These are phyloP conservation scores for Drosophila hamatofila DNA, from an alignment of 2,888 invertebrate species.

Conservation along the genomic window DNA sequence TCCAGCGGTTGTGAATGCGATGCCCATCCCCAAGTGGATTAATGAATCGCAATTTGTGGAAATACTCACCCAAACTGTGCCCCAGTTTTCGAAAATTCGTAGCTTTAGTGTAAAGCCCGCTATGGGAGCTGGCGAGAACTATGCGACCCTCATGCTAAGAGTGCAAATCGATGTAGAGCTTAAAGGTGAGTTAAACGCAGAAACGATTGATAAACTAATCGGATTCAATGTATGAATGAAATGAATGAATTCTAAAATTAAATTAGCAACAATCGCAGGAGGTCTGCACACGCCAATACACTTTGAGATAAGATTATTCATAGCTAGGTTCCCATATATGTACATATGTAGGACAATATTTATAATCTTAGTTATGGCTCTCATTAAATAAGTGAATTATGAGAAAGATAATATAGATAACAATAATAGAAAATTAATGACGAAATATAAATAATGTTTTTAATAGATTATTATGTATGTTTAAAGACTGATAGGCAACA, in stretches of 20 bases:
- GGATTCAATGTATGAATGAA: neutral
- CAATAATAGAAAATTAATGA: neutral
- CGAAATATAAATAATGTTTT: neutral
- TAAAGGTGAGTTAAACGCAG: conserved; percentile 35
- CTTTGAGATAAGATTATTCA: neutral
- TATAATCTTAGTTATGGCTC: neutral
- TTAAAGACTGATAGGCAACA: too few relatives aligned
- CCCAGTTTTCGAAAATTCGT: conserved; percentile 53
- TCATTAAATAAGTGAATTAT: neutral
- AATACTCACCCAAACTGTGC: conserved; percentile 38
- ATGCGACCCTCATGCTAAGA: conserved; percentile 70
- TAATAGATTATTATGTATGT: neutral
- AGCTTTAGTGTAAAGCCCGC: conserved; percentile 57
- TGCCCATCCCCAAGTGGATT: conserved; percentile 59
- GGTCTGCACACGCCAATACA: neutral
- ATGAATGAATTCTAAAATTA: neutral
- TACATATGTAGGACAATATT: neutral
- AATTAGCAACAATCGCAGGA: neutral
- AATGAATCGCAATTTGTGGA: conserved; percentile 61
- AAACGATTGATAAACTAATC: too few relatives aligned
- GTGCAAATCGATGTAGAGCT: conserved; percentile 60
- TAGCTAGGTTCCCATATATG: neutral
- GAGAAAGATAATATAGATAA: too few relatives aligned
- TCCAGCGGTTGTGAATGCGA: neutral
- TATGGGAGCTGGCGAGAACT: conserved; percentile 76